Base-by-base conservation (phyloP, 1,140 invertebrate genomes). In the Meloidogyne exigua region DNA sequence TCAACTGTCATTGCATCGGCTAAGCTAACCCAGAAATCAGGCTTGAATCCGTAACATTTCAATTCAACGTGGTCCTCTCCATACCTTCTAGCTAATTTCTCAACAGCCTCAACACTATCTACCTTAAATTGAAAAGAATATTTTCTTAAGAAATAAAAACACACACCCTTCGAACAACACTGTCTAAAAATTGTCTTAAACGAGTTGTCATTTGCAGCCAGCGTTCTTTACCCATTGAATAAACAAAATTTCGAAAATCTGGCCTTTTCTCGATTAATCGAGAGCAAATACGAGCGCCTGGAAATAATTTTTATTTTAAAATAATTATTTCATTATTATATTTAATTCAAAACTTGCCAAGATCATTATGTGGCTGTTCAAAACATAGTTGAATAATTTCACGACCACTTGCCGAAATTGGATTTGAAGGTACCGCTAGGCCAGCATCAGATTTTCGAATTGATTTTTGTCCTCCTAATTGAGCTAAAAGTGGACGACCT, bases 1-100 rank as follows among this genome's bases (percentile, higher is more conserved):
- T 85, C 84, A 15, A 85, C 76, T 5, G 80, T 87, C 57, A 86
- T 84, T 10, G 84, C 84, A 71, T 85, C 84, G 1, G 84, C 83
- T 18, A 86, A 62, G 23, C 80, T 78, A 0, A 85, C 84, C 84
- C 84, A 85, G 65, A 85, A 86, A 68, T 85, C 84, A 5, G 84
- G 84, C 62, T 85, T 85, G 62, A 87, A 85, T 13, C 84, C 84
- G 44, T 78, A 86, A 28, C 66, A 69, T 57, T 87, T 85, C 49
- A 85, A 68, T 23, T 81, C 76, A 18, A 87, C 84, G 36, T 85
- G 84, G 49, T 82, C 81, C 42, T 85, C 84, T 15, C 84, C 84
- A 70, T 85, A 85, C 39, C 68, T 72, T 32, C 74, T 70, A 5
- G 83, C 83, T 7, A 83, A 39, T 28, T 63, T 42, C 36, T 76